Conservation (phyloP, 2,888 invertebrate genomes). For the Drosophila anceps region DNA sequence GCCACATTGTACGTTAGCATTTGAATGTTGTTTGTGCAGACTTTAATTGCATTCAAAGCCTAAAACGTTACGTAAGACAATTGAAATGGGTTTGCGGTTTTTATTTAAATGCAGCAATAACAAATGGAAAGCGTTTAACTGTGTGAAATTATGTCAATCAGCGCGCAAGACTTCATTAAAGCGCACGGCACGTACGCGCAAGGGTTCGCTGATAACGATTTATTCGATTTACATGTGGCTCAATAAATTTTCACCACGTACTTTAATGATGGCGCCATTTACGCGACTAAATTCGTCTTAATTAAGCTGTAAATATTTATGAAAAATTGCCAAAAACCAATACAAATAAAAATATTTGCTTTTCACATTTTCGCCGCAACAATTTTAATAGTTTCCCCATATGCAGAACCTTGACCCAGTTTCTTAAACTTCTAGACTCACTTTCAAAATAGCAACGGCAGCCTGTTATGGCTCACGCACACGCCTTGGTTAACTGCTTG, state of each 20-base stretch:
- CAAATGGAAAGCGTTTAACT: slow-evolving; percentile 65
- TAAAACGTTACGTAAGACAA: slow-evolving; percentile 50
- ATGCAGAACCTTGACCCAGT: slow-evolving; percentile 67
- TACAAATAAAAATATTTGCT: slow-evolving; percentile 17
- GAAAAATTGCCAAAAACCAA: neutral
- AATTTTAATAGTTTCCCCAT: slow-evolving; percentile 44
- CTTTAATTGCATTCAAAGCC: slow-evolving; percentile 8
- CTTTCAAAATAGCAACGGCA: slow-evolving; percentile 54
- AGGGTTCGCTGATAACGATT: slow-evolving; percentile 61
- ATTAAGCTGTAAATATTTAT: slow-evolving; percentile 37
- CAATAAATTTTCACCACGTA: slow-evolving; percentile 78
- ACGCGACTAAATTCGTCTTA: slow-evolving; percentile 47
- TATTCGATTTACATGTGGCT: slow-evolving; percentile 48
- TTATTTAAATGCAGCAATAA: slow-evolving; percentile 61
- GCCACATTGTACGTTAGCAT: neutral
- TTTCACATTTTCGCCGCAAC: slow-evolving; percentile 44
- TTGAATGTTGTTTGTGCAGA: slow-evolving; percentile 14
- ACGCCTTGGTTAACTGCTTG: slow-evolving; percentile 6
- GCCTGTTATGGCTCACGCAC: slow-evolving; percentile 31
- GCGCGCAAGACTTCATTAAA: slow-evolving; percentile 45
- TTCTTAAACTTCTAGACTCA: slow-evolving; percentile 56
- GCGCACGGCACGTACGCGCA: slow-evolving; percentile 54
- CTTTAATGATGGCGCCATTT: slow-evolving; percentile 64
- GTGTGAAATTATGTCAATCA: slow-evolving; percentile 68
- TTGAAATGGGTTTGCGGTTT: slow-evolving; percentile 32